A percentile compares a stretch with the other conserved stretches of the same genome.
Evolutionary conservation across 1,140 invertebrate genomes (phyloP).

Genomic region (Brachionus sp.): DNA sequence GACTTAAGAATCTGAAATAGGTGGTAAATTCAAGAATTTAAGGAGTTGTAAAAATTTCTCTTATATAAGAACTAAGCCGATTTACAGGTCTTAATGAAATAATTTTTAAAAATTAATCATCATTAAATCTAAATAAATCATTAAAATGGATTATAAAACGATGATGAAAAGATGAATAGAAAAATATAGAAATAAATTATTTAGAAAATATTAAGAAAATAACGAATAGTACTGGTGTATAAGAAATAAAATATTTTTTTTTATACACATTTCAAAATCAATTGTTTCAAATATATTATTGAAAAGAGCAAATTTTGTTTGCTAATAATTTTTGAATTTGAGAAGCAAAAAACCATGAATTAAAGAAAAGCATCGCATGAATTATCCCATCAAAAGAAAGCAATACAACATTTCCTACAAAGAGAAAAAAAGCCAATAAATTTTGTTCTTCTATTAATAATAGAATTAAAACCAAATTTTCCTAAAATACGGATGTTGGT

Average conservation of each 20-base stretch:
- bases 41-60: neutral
- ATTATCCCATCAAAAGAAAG: neutral
- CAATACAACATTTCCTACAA: neutral
- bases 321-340: neutral
- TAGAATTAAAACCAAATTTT: neutral
- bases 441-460: neutral
- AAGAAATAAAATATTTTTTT: neutral
- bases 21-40: too few species aligned
- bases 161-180: neutral
- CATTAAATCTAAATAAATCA: neutral
- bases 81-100: neutral
- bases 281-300: neutral
- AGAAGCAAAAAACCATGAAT: neutral
- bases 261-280: neutral
- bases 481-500: neutral
- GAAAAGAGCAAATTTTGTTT: neutral
- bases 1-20: too few species aligned
- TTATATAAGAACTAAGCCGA: neutral
- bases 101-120: neutral
- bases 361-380: neutral
- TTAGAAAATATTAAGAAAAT: neutral
- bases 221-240: neutral
- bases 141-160: neutral
- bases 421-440: neutral
- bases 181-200: slow-evolving; percentile 4